Base-by-base conservation (phyloP, 2,888 invertebrate species). In the Cephus rjabovi region DNA sequence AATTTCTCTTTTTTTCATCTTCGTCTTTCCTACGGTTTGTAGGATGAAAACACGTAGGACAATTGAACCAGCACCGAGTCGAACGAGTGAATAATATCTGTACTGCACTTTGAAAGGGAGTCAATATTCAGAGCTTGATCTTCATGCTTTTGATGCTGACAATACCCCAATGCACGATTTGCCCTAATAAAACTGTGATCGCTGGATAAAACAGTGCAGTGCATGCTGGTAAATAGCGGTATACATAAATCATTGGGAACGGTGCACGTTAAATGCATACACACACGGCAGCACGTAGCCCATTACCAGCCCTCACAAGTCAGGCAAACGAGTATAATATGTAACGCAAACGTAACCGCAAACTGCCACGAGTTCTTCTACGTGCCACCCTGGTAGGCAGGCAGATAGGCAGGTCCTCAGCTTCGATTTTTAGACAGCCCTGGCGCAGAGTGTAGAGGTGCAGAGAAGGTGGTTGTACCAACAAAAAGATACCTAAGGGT, bases 141-240 rank as follows among this genome's bases (percentile, higher is more conserved):
- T 30, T 30, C 70, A 33, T 30, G 9, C 70, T 37, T 80, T 75
- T 78, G 79, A 83, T 79, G 80, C 88, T 86, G 87, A 88, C 89
- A 87, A 89, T 87, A 85, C 87, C 88, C 86, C 88, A 86, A 85
- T 85, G 87, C 86, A 87, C 88, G 84, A 87, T 86, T 85, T 86
- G 88, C 74, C 87, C 88, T 88, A 88, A 90, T 90, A 90, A 90
- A 90, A 91, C 88, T 90, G 89, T 89, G 88, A 89, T 88, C 86
- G 88, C 81, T 85, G 87, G 90, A 90, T 90, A 90, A 90, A 90
- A 90, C 87, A 87, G 87, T 84, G 83, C 86, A 82, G 87, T 86
- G 88, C 89, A 87, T 84, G 88, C 85, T 88, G 88, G 91, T 91
- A 90, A 91, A 91, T 91, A 91, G 91, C 87, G 90, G 89, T 90